A percentile compares a stretch with the other conserved stretches of the same genome.
phyloP scores from a whole-genome alignment of 2,113 vertebrate species.

The Cyprinodon brontotheroides region DNA sequence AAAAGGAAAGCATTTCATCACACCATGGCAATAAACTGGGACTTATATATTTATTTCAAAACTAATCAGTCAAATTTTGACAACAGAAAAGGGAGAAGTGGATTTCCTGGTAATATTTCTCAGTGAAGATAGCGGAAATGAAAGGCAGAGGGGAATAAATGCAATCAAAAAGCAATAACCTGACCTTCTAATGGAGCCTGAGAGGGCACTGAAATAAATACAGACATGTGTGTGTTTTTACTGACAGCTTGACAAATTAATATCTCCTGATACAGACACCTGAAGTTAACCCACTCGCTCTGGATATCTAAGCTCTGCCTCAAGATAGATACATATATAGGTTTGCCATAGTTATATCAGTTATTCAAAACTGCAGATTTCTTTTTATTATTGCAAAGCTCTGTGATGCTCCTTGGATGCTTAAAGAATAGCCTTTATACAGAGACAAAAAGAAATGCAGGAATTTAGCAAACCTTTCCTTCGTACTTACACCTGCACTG shows the following conservation, averaged over 20 bases:
- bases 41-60: conserved; percentile 74
- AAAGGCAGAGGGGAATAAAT: conserved; percentile 79
- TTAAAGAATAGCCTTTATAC: background rate
- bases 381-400: background rate
- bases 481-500: background rate
- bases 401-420: background rate
- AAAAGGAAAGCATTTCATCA: conserved; percentile 42
- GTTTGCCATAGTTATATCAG: background rate
- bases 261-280: conserved; percentile 66
- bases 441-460: conserved; percentile 8
- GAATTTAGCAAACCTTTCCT: conserved; percentile 1
- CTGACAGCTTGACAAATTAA: conserved; percentile 84
- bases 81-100: conserved; percentile 50
- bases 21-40: conserved; percentile 63
- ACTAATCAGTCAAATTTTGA: conserved; percentile 79
- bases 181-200: conserved; percentile 76
- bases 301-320: background rate
- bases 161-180: conserved; percentile 83
- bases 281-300: conserved; percentile 39
- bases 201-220: conserved; percentile 78
- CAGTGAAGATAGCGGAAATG: conserved; percentile 73
- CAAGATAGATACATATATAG: background rate
- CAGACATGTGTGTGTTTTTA: conserved; percentile 76
- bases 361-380: background rate
- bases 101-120: conserved; percentile 75